These are phyloP conservation scores for Lasius fuliginosus DNA, from an alignment of 2,888 invertebrate genomes.

Conservation along the genomic window DNA sequence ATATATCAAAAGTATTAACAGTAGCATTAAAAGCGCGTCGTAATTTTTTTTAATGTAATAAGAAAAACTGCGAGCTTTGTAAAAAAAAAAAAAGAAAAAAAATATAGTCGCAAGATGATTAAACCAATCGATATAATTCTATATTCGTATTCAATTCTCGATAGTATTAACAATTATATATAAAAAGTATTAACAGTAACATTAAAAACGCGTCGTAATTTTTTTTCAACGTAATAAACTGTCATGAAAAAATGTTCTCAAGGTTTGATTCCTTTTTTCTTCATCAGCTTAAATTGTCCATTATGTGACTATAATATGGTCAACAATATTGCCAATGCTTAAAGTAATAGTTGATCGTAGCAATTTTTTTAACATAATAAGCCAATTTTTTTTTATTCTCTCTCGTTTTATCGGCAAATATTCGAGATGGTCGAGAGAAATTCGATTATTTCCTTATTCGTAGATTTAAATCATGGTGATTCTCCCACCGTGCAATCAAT, in stretches of 20 bases:
- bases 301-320: background rate
- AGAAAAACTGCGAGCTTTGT: constrained; percentile 44
- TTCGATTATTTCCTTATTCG: background rate
- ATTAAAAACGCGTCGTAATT: background rate
- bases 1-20: too few species aligned
- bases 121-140: constrained; percentile 10
- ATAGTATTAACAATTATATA: too few species aligned
- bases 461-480: background rate
- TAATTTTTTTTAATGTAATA: background rate
- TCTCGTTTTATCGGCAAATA: background rate
- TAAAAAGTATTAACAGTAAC: background rate
- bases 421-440: background rate
- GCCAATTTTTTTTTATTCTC: constrained; percentile 8
- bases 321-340: background rate
- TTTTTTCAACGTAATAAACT: background rate
- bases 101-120: background rate
- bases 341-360: constrained; percentile 5
- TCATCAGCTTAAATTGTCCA: constrained; percentile 1
- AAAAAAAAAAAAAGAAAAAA: background rate
- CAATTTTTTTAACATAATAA: constrained; percentile 11
- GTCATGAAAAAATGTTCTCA: background rate
- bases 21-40: too few species aligned
- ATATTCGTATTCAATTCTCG: background rate
- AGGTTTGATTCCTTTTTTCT: background rate
- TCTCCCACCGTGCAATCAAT: background rate